Percentiles rank a stretch among this genome's conserved stretches.
phyloP scores from a whole-genome alignment of 2,113 vertebrate species.

The Polypterus bichir region DNA sequence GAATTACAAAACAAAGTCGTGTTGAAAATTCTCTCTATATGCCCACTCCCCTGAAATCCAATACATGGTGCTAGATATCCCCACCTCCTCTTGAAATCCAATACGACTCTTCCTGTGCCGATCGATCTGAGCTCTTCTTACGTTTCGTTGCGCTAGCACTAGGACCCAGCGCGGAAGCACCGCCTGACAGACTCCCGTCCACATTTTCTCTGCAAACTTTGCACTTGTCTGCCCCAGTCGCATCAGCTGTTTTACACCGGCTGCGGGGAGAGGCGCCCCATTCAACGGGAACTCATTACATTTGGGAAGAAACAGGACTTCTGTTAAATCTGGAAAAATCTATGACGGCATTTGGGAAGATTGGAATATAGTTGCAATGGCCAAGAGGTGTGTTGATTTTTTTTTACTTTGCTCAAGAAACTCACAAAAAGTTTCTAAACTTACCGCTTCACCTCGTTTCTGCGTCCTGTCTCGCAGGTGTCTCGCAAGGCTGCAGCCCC shows the following conservation, averaged over 20 bases:
- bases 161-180: slow-evolving; percentile 24
- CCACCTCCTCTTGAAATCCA: too few species aligned
- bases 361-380: slow-evolving; percentile 20
- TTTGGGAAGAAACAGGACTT: too few species aligned
- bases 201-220: slow-evolving; percentile 1
- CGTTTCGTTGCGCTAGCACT: slow-evolving; percentile 1
- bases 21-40: too few species aligned
- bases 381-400: slow-evolving; percentile 18
- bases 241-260: slow-evolving; percentile 25
- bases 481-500: slow-evolving; percentile 32
- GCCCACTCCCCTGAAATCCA: too few species aligned
- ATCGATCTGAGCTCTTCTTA: too few species aligned
- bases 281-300: too few species aligned
- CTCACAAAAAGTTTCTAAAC: background rate
- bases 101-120: too few species aligned
- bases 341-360: slow-evolving; percentile 13
- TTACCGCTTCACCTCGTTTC: background rate
- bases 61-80: too few species aligned
- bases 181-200: background rate
- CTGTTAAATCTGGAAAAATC: background rate
- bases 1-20: too few species aligned
- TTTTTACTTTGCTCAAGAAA: background rate
- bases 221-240: slow-evolving; percentile 1
- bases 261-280: background rate
- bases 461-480: slow-evolving; percentile 41